Evolutionary conservation across 2,797 vertebrate species (phyloP).

Genomic region (Brachymystax lenok): DNA sequence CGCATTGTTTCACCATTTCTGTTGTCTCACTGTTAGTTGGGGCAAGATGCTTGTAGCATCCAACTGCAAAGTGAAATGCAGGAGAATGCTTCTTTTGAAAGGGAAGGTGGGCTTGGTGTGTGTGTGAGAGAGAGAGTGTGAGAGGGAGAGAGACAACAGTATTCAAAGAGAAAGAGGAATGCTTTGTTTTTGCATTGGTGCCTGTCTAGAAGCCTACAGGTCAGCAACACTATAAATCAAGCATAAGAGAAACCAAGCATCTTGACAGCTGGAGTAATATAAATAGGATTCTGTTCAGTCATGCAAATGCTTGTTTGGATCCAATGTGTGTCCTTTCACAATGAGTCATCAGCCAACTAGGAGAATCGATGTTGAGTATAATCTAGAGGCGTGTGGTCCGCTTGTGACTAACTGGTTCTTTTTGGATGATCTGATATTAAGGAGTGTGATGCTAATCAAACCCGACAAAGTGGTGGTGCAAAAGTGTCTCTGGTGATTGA

Average conservation of each 20-base stretch:
- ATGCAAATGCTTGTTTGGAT: neutral
- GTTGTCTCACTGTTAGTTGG: too few species aligned
- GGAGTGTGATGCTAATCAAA: neutral
- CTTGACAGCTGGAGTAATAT: neutral
- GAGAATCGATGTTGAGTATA: neutral
- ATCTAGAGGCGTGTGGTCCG: neutral
- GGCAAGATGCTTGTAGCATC: too few species aligned
- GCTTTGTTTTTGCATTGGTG: conserved; percentile 19
- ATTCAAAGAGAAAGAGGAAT: too few species aligned
- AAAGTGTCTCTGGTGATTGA: neutral
- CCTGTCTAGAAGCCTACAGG: conserved; percentile 44
- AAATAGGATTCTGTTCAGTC: neutral
- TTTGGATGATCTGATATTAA: neutral
- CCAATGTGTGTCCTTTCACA: neutral
- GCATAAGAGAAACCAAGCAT: neutral
- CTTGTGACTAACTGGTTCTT: neutral
- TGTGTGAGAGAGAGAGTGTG: too few species aligned
- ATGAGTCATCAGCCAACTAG: neutral
- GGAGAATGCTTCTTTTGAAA: too few species aligned
- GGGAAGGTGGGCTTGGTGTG: too few species aligned
- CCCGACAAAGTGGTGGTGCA: too few species aligned
- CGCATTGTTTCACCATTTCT: too few species aligned
- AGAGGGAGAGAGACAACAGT: too few species aligned
- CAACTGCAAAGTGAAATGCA: too few species aligned
- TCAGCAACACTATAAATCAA: conserved; percentile 29